Evolutionary conservation across 2,113 vertebrate species (phyloP), one percentile per base, ranked within the genome.

Genomic region (Heterocephalus glaber): DNA sequence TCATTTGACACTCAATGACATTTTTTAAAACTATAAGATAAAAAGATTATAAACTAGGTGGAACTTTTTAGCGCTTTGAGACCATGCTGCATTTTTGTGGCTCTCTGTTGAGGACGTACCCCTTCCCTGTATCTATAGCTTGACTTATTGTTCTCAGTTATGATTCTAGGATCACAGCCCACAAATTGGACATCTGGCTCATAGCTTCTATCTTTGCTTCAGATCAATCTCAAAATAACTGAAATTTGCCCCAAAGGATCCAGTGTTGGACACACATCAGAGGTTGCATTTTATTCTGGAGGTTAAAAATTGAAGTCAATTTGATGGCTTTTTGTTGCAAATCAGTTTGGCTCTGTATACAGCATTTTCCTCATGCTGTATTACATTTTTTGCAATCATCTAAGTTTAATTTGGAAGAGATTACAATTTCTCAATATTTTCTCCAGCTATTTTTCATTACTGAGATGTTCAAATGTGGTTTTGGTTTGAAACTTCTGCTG

Each of bases 381-480:
- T 65, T 47, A 68, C 6, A 66, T 49, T 7, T 87, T 68, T 90
- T 76, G 20, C 17, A 92, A 52, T 92, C 44, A 81, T 6, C 52
- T 70, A 81, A 82, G 90, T 54, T 93, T 94, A 35, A 76, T 90
- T 94, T 94, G 11, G 30, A 76, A 14, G 9, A 54, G 70, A 94
- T 86, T 79, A 77, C 9, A 20, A 79, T 85, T 90, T 63, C 90
- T 93, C 19, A 49, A 33, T 74, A 83, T 13, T 89, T 90, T 94
- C 33, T 92, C 24, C 44, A 79, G 70, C 12, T 92, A 96, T 77
- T 60, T 35, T 20, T 88, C 65, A 86, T 94, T n/a, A 90, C 33
- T 7, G 19, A 89, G 33, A 95, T 92, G 94, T 65, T 54, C 52
- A 94, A 82, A 94, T 92, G 56, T 13, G 30, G 2, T 85, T 85